Evolutionary conservation across 2,113 vertebrate species (phyloP).

Genomic region (Saguinus imperator): DNA sequence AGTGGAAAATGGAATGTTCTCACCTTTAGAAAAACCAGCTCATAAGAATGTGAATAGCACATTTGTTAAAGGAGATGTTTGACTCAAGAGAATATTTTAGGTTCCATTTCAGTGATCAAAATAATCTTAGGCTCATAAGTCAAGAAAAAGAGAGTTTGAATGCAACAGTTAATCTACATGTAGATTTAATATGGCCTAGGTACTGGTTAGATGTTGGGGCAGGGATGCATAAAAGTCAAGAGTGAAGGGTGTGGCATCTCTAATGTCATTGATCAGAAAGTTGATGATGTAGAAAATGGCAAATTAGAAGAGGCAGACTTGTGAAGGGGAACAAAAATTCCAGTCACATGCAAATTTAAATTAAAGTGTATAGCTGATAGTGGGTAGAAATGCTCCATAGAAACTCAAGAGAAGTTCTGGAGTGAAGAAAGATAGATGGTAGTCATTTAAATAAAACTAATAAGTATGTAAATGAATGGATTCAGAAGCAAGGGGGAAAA

Average conservation of each 20-base stretch:
- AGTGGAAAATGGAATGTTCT: not conserved
- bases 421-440: not conserved
- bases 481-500: not conserved
- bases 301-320: not conserved
- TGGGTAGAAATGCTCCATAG: not conserved
- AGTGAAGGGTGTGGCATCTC: not conserved
- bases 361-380: not conserved
- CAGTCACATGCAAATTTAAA: not conserved
- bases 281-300: not conserved
- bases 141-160: not conserved
- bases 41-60: not conserved
- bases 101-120: not conserved
- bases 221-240: not conserved
- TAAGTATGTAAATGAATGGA: not conserved
- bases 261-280: not conserved
- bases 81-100: not conserved
- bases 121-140: not conserved
- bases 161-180: not conserved
- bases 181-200: not conserved
- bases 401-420: slow-evolving; percentile 2
- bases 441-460: not conserved
- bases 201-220: not conserved
- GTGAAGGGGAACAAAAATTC: not conserved
- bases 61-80: not conserved
- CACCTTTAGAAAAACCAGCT: not conserved